Evolutionary conservation across 2,797 vertebrate species (phyloP), one percentile per base, ranked within the genome.

Genomic region (Cacajao melanocephalus): DNA sequence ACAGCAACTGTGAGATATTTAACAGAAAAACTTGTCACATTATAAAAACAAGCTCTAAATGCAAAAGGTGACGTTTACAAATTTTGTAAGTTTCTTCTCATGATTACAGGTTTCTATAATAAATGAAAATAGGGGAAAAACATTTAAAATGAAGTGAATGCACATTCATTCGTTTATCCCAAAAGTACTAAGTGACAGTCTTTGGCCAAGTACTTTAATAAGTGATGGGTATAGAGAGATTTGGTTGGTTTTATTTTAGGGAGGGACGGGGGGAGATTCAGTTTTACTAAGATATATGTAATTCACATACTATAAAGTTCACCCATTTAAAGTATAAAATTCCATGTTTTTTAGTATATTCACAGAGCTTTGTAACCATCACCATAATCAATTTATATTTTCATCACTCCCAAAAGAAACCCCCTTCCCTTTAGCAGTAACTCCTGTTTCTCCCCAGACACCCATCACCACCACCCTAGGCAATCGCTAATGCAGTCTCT

Each of bases 11-110:
- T 95, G 52, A 78, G 46, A 22, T 91, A 87, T 87, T 97, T 61
- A 94, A 94, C n/a, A 80, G 67, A 28, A 75, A 58, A 93, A 89
- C 24, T 91, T 58, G 30, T 14, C 30, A 89, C 5, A 39, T 39
- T 80, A 41, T 85, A 85, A 82, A 96, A 92, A 46, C 10, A 90
- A 81, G 88, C 13, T 70, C 72, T 30, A 80, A 82, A 41, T 85
- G 52, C 44, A 92, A 92, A 87, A 82, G 26, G 39, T 91, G 82
- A 72, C 36, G 30, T 76, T 19, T 88, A 75, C 76, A 81, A 13
- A 36, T 73, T 90, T 73, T 78, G 0, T 55, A 67, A 24, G 5
- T 87, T 81, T 76, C 64, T 58, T 76, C n/a, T 46, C 50, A 28
- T 57, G 70, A 84, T 72, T 76, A 26, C 17, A 90, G 70, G 20